Conservation (phyloP, 2,888 invertebrate species). For the Morpho helenor region DNA sequence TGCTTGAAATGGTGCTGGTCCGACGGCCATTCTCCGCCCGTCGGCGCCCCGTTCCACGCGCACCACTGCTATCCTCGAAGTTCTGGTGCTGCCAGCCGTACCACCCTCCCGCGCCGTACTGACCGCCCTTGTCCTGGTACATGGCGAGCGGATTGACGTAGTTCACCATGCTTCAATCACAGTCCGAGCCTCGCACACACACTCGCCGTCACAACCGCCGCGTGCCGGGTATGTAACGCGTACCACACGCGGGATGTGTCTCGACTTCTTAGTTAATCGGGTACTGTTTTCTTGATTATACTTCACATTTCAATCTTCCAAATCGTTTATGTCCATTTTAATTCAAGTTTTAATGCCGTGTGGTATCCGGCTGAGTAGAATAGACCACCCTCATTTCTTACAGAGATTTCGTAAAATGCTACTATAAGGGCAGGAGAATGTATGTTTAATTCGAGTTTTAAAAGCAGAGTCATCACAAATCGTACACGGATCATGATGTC, state of each 20-base stretch:
- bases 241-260: conserved; percentile 51
- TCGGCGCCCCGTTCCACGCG: conserved; percentile 74
- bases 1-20: conserved; percentile 70
- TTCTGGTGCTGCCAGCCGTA: conserved; percentile 74
- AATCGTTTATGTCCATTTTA: too few relatives aligned
- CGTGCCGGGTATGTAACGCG: conserved; percentile 30
- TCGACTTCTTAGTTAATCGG: too few relatives aligned
- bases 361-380: too few relatives aligned
- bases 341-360: too few relatives aligned
- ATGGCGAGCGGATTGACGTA: conserved; percentile 85
- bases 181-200: conserved; percentile 72
- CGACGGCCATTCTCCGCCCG: conserved; percentile 68
- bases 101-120: conserved; percentile 70
- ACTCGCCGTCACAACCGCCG: conserved; percentile 66
- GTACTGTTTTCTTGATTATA: too few relatives aligned
- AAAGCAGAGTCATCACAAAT: too few relatives aligned
- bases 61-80: conserved; percentile 80
- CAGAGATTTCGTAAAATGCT: too few relatives aligned
- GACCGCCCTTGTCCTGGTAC: conserved; percentile 82
- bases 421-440: too few relatives aligned
- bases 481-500: too few relatives aligned
- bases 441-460: too few relatives aligned
- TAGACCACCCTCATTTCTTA: too few relatives aligned
- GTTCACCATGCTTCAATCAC: conserved; percentile 83
- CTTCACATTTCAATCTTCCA: too few relatives aligned